Evolutionary conservation across 2,888 invertebrate species (phyloP), one percentile per base, ranked within the genome.

Genomic region (Augochlorella aurata): DNA sequence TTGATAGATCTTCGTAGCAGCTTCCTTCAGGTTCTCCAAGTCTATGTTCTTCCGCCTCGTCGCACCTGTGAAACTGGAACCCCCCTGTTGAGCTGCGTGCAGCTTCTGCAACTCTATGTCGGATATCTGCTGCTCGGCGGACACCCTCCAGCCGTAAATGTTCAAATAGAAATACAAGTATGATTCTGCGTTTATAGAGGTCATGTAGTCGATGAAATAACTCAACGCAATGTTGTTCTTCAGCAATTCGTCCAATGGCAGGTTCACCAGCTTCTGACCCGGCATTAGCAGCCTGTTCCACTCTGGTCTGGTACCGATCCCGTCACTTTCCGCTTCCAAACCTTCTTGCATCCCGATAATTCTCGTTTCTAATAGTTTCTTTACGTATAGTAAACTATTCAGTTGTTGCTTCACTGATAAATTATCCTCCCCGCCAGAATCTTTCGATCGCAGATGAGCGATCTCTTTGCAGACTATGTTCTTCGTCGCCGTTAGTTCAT

Each of bases 341-440:
- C 93, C 94, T 63, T 94, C 93, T 74, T 94, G 94, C 89, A 95
- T 93, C 14, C 95, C 93, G 50, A 94, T 92, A 47, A 95, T 94
- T 73, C 95, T 93, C 9, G 95, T 95, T 90, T 98, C 97, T 81
- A 98, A 96, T 44, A 97, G 95, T 91, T 96, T 96, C 77, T 96
- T 95, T 49, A 98, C 95, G 93, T 97, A 98, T 86, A 96, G 94
- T 77, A 98, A 94, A 88, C 98, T 98, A 77, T 97, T 97, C 66
- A 98, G 93, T 92, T 98, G 98, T 91, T 98, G 98, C 87, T 98
- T 97, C 74, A 98, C 96, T 74, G 95, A 95, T 50, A 96, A 93
- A 92, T 97, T 97, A 94, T 97, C 97, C 89, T 97, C 97, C 1
- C 97, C 97, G 0, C 97, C 97, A 44, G 97, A 96, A 94, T 98